Evolutionary conservation across 35 echinoderm and acorn worm genomes (phyloP), one percentile per base, ranked within the genome.

Genomic region (Chiridota heheva): DNA sequence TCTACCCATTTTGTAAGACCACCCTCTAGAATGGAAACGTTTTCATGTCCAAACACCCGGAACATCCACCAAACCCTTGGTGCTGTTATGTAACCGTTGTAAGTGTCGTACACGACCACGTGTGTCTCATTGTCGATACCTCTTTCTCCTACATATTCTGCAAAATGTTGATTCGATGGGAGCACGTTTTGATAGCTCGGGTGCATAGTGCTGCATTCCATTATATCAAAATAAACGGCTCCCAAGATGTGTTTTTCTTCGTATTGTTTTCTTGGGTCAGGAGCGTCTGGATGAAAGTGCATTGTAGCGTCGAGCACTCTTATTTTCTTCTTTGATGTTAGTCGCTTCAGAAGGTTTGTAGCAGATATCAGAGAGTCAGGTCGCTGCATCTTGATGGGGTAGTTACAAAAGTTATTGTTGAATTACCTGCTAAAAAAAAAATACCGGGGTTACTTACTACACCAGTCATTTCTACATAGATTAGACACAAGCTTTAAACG

Each of bases 31-130:
- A 98, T 51, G 0, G 95, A 98, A 1, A 98, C 76, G 12, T 67
- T 51, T 3, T 77, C 35, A 58, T 98, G 95, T 13, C 95, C 95
- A 63, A 98, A 98, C 1, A 86, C 39, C 33, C 85, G 73, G 26
- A 98, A 86, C 84, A 98, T 76, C 89, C 89, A 98, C 95, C 95
- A 98, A 22, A 67, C 80, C 24, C 95, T 38, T 15, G 89, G 79
- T 24, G 89, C 90, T 0, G 89, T 88, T 46, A 98, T 91, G 36
- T 81, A 80, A 16, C 88, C 22, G 30, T 63, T 45, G 31, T 88
- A 66, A 38, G 75, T 91, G 63, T 98, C 95, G 36, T 98, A 98
- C 3, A 98, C 84, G 10, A 98, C 72, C 0, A 98, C 89, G 38
- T 98, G 95, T 28, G 84, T 91, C 18, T 92, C 81, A 28, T 91